Percentiles rank a stretch among this genome's conserved stretches.
Evolutionary conservation across 1,140 invertebrate genomes (phyloP).

Genomic region (Brachionus sp.): DNA sequence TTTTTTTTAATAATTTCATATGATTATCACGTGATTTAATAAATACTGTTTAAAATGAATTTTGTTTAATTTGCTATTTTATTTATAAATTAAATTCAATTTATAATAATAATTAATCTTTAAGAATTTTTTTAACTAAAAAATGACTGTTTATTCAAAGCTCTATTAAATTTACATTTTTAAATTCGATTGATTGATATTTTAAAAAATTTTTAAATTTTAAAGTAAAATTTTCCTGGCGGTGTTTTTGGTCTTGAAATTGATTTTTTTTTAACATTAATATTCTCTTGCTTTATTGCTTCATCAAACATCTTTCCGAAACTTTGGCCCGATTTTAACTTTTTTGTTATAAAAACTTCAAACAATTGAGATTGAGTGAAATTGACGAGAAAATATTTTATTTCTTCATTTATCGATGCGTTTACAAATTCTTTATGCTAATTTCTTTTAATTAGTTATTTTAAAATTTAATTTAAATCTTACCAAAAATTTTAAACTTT

Average conservation of each 20-base stretch:
- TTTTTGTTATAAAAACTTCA: conserved; percentile 28
- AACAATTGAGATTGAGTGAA: conserved; percentile 38
- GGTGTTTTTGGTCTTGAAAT: not conserved
- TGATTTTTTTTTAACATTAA: not conserved
- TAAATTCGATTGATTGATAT: not conserved
- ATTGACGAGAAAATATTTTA: not conserved
- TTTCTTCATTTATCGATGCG: not conserved
- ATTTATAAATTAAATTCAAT: no score
- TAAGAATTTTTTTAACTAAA: no score
- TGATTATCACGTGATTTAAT: no score
- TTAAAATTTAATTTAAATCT: not conserved
- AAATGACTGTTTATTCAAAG: no score
- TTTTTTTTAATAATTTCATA: no score
- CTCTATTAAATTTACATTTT: not conserved
- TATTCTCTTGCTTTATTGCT: not conserved
- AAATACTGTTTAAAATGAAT: no score
- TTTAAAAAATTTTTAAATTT: conserved; percentile 8
- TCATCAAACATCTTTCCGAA: conserved; percentile 24
- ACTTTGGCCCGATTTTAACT: not conserved
- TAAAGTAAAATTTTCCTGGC: conserved; percentile 12
- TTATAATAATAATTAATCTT: no score
- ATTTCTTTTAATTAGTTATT: not conserved
- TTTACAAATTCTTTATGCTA: conserved; percentile 23
- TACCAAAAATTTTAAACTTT: conserved; percentile 41
- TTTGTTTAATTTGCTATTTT: no score